These are phyloP conservation scores for Tetheella fluctuosa DNA, from an alignment of 2,888 invertebrate species.

Conservation along the genomic window DNA sequence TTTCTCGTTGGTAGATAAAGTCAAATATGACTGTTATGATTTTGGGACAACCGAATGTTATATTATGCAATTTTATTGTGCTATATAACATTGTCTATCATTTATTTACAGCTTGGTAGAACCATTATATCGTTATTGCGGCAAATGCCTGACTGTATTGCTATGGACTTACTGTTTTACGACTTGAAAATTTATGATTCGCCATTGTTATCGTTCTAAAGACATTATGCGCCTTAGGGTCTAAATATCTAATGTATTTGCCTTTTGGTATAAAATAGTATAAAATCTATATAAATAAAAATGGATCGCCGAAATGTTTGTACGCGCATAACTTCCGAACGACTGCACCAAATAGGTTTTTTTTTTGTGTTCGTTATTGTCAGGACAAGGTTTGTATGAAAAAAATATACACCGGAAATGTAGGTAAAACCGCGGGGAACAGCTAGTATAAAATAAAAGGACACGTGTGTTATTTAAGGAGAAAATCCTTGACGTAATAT, in stretches of 20 bases:
- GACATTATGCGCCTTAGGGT: neutral
- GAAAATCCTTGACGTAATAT: neutral
- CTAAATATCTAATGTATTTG: neutral
- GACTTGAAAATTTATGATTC: conserved; percentile 24
- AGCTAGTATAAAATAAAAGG: too few relatives aligned
- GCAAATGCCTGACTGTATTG: conserved; percentile 10
- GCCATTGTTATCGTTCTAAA: neutral
- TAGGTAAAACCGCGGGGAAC: too few relatives aligned
- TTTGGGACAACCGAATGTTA: neutral
- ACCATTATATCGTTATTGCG: conserved; percentile 18
- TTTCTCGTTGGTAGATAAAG: neutral
- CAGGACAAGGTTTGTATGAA: too few relatives aligned
- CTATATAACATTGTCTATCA: neutral
- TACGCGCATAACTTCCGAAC: too few relatives aligned
- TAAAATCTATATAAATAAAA: too few relatives aligned
- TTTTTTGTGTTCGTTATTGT: too few relatives aligned
- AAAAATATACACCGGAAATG: too few relatives aligned
- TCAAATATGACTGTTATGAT: too few relatives aligned
- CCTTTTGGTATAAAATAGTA: neutral
- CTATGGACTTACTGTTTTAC: conserved; percentile 23
- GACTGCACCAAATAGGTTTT: too few relatives aligned
- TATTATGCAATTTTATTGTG: neutral
- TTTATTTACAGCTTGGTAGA: conserved; percentile 15
- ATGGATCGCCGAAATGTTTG: neutral
- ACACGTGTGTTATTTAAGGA: too few relatives aligned